Base-by-base conservation (phyloP, 2,888 invertebrate genomes). In the Argyra leucocephala region DNA sequence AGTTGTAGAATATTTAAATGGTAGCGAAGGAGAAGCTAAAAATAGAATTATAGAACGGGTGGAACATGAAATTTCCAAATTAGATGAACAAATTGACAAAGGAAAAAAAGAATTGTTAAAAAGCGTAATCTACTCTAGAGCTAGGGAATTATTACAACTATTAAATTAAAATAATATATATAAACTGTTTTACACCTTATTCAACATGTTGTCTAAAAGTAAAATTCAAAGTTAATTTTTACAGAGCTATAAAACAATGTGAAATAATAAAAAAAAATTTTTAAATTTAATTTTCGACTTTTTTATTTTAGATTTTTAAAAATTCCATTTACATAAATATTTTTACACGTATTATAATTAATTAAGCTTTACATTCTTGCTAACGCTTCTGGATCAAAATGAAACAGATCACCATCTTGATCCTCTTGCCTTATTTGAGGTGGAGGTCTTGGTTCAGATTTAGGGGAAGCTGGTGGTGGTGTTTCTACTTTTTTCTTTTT, bases 1-100 rank as follows among this genome's bases (percentile, higher is more conserved):
- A 18, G 82, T 88, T 7, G 74, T 91, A 36, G 88, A 89, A 73
- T 91, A 91, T 74, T 86, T 90, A 73, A 84, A 85, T 70, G 85
- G 85, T 2, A 84, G 88, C 1, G 84, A 86, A 74, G 90, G 91
- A 1, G 83, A 84, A 68, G 86, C 87, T 2, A 83, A 86, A 63
- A 82, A 85, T 58, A 82, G 82, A 69, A 77, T 90, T 21, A 75
- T 85, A 58, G 83, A 85, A 67, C 83, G 86, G 73, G 86, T 88
- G 2, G 83, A 86, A 71, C 84, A 84, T 72, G 78, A 86, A 48
- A 85, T 89, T 59, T 84, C 85, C 69, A 82, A 85, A 74, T 79
- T 84, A 75, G 86, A 87, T 74, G 73, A 73, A 37, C 64, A 73
- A 63, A 72, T 74, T 15, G 69, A 70, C 0, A 63, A 66, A 21